Evolutionary conservation across 2,797 vertebrate genomes (phyloP), one percentile per base, ranked within the genome.

Genomic region (Threskiornis aethiopicus): DNA sequence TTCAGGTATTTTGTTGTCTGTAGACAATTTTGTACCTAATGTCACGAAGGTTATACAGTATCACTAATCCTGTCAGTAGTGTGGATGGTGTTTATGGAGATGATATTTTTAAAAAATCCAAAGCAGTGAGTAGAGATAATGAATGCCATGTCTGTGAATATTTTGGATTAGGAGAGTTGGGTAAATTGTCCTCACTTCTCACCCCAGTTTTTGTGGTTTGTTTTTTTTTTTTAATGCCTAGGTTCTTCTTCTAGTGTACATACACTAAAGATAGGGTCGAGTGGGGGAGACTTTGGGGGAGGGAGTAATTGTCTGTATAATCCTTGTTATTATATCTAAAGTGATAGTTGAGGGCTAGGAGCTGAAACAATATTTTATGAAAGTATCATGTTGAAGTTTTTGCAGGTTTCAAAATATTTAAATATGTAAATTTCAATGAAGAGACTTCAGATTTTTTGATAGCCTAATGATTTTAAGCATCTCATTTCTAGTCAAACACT

Each of bases 391-490:
- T 98, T 98, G 98, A 98, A 98, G 98, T 98, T 98, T 98, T 97
- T 98, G 98, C 98, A 98, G 98, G 97, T 98, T 98, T 98, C 98
- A 98, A 98, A 98, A 98, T 98, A 98, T 98, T 98, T 98, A 98
- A 98, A 98, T 98, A 98, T 98, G 98, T 98, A 98, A 98, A 98
- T 98, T 98, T 98, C 97, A 98, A 92, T 97, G 97, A 98, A 98
- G 98, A 98, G 98, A 98, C 98, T 98, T 98, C 98, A 97, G 97
- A 98, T 98, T 98, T 98, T 98, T 98, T 98, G 98, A 98, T 98
- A 98, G 98, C 97, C 98, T 98, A 98, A 98, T 98, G 98, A 98
- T 98, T 98, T 98, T 98, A 98, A 98, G 98, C 98, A 98, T 98
- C 98, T 98, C 98, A 98, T 98, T 98, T 98, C 98, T 98, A 98